Percentiles rank a stretch among this genome's conserved stretches.
Evolutionary conservation across 2,888 invertebrate genomes (phyloP).

Genomic region (Thymelicus lineola): DNA sequence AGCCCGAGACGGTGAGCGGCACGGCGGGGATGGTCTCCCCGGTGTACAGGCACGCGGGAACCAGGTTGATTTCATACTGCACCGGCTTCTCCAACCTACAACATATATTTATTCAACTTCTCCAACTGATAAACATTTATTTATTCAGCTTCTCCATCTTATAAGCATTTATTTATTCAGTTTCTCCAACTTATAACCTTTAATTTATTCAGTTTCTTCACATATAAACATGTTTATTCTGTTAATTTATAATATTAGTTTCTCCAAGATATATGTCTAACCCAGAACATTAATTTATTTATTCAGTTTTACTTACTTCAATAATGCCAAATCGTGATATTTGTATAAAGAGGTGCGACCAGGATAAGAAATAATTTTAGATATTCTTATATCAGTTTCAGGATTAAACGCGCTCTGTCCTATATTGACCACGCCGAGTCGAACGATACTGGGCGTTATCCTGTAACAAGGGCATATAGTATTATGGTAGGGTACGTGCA

Average conservation of each 20-base stretch:
- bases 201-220: too few relatives aligned
- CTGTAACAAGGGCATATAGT: slow-evolving; percentile 50
- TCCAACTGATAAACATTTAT: too few relatives aligned
- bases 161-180: too few relatives aligned
- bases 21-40: slow-evolving; percentile 52
- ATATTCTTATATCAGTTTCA: slow-evolving; percentile 61
- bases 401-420: slow-evolving; percentile 54
- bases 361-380: slow-evolving; percentile 61
- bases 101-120: slow-evolving; percentile 24
- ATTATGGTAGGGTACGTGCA: background rate
- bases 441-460: slow-evolving; percentile 63
- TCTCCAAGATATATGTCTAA: too few relatives aligned
- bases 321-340: slow-evolving; percentile 72
- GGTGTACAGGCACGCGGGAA: slow-evolving; percentile 71
- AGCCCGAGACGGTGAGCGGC: slow-evolving; percentile 70
- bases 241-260: background rate
- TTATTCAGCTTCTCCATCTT: too few relatives aligned
- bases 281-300: too few relatives aligned
- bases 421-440: slow-evolving; percentile 67
- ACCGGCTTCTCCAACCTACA: slow-evolving; percentile 63
- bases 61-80: slow-evolving; percentile 54
- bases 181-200: too few relatives aligned
- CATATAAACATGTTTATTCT: too few relatives aligned
- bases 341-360: slow-evolving; percentile 64
- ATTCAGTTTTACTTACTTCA: slow-evolving; percentile 60